Evolutionary conservation across 1,140 invertebrate species (phyloP).

Genomic region (Rhyzopertha dominica): DNA sequence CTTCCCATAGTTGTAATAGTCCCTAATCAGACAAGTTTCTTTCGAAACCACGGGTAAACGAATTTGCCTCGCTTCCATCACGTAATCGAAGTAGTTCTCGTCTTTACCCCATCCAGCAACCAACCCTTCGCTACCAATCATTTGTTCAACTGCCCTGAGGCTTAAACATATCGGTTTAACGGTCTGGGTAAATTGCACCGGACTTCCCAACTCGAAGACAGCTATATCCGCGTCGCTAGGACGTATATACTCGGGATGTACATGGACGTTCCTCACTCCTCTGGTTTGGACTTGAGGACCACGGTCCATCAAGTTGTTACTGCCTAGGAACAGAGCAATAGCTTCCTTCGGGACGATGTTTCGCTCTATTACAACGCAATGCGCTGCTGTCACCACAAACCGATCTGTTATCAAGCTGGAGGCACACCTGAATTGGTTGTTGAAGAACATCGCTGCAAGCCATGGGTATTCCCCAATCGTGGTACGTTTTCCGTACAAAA

Average conservation of each 20-base stretch:
- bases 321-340: slow-evolving; percentile 42
- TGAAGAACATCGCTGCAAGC: slow-evolving; percentile 30
- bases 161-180: slow-evolving; percentile 55
- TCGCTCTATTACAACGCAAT: slow-evolving; percentile 46
- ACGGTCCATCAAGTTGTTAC: slow-evolving; percentile 50
- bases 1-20: slow-evolving; percentile 47
- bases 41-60: slow-evolving; percentile 53
- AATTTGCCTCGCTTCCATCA: slow-evolving; percentile 49
- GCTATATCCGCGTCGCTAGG: slow-evolving; percentile 36
- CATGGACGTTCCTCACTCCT: slow-evolving; percentile 38
- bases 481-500: slow-evolving; percentile 24
- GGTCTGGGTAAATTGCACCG: slow-evolving; percentile 23
- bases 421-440: slow-evolving; percentile 36
- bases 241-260: slow-evolving; percentile 41
- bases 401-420: slow-evolving; percentile 37
- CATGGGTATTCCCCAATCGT: slow-evolving; percentile 30
- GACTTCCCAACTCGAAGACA: slow-evolving; percentile 25
- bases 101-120: slow-evolving; percentile 57
- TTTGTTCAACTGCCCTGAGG: slow-evolving; percentile 31
- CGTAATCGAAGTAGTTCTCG: slow-evolving; percentile 47
- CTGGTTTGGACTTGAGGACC: slow-evolving; percentile 40
- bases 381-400: slow-evolving; percentile 46
- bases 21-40: slow-evolving; percentile 51
- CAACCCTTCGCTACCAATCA: slow-evolving; percentile 40
- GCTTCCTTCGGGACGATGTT: slow-evolving; percentile 32